Conservation (phyloP, 2,888 invertebrate genomes). For the Tortrix viridana region DNA sequence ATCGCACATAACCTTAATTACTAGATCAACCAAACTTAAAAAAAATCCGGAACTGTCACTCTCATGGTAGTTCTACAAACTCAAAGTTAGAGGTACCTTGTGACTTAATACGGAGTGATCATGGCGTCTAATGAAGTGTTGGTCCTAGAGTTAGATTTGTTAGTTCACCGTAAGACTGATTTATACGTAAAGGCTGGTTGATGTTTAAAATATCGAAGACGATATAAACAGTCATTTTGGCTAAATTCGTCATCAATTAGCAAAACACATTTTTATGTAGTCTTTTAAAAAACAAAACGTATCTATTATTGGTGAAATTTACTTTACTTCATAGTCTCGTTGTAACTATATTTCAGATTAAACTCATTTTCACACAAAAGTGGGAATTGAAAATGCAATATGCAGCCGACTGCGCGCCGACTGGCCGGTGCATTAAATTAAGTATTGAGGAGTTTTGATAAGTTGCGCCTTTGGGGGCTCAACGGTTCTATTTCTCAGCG, state of each 20-base stretch:
- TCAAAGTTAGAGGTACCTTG: slow-evolving; percentile 5
- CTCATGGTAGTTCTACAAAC: not conserved
- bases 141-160: not conserved
- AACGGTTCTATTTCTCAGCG: too few relatives aligned
- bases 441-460: not conserved
- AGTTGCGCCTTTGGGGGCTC: not conserved
- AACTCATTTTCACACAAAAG: slow-evolving; percentile 14
- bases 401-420: slow-evolving; percentile 14
- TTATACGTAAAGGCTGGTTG: too few relatives aligned
- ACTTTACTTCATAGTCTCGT: slow-evolving; percentile 6
- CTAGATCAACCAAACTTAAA: too few relatives aligned
- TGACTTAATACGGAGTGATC: slow-evolving; percentile 2
- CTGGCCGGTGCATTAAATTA: not conserved
- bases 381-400: slow-evolving; percentile 35
- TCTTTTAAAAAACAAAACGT: not conserved
- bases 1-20: too few relatives aligned
- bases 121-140: slow-evolving; percentile 15
- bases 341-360: slow-evolving; percentile 9
- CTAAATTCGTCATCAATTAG: too few relatives aligned
- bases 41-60: not conserved
- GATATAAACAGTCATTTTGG: too few relatives aligned
- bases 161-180: not conserved
- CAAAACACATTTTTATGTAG: too few relatives aligned
- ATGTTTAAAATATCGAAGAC: too few relatives aligned
- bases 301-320: too few relatives aligned